A percentile compares a stretch with the other conserved stretches of the same genome.
Evolutionary conservation across 92 coral and sea anemone genomes (phyloP).

Genomic region (Epizoanthus ramosus): DNA sequence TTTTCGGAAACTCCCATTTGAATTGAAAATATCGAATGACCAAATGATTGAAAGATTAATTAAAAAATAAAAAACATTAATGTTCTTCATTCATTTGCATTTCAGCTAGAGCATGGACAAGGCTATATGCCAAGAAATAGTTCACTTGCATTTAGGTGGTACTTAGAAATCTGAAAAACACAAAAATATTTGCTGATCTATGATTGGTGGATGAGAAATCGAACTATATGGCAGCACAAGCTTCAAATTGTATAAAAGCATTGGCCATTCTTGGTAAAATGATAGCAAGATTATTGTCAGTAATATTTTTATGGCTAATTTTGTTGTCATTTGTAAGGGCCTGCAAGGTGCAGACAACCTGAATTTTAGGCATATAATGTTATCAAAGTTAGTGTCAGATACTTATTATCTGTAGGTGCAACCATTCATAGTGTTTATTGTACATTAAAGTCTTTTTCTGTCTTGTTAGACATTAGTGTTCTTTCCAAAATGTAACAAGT

Average conservation of each 20-base stretch:
- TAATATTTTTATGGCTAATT: background rate
- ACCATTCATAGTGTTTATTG: too few relatives aligned
- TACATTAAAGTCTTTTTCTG: too few relatives aligned
- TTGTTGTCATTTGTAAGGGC: background rate
- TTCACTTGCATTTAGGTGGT: too few relatives aligned
- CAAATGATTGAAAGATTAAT: too few relatives aligned
- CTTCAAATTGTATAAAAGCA: background rate
- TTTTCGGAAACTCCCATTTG: too few relatives aligned
- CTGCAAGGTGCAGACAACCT: background rate
- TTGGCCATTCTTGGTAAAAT: background rate
- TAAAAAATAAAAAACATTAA: too few relatives aligned
- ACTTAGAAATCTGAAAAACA: too few relatives aligned
- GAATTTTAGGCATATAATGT: background rate
- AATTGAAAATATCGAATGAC: too few relatives aligned
- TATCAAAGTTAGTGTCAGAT: background rate
- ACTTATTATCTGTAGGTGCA: too few relatives aligned
- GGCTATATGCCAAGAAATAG: constrained; percentile 27
- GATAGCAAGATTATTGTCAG: background rate
- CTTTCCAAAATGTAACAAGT: too few relatives aligned
- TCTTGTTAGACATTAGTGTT: too few relatives aligned
- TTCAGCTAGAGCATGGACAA: constrained; percentile 36
- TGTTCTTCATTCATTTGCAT: background rate
- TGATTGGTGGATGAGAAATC: background rate
- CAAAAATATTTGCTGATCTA: background rate
- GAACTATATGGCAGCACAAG: background rate